Evolutionary conservation across 2,113 vertebrate species (phyloP), one percentile per base, ranked within the genome.

Genomic region (Malurus elegans): DNA sequence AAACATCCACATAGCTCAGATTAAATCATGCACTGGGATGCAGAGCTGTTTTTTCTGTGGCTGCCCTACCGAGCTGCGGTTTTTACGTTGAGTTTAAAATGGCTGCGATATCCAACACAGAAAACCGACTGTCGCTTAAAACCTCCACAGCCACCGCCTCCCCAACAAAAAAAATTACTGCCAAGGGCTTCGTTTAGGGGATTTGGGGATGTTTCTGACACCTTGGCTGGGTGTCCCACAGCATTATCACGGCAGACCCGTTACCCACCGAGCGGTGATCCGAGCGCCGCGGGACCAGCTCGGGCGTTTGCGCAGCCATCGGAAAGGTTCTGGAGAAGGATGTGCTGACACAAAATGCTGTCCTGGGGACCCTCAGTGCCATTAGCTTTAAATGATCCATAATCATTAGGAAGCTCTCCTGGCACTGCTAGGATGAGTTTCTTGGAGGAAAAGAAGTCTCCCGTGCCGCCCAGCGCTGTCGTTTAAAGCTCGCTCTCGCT

Each of bases 361-460:
- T 81, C 48, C 67, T 45, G 85, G 88, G 91, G 66, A 87, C 81
- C 70, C 92, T 93, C 86, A 67, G 64, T 40, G 51, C 75, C 73
- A 28, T 91, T 97, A 80, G 74, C 73, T 95, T 67, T 56, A 96
- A 96, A 93, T 67, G 92, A 97, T 87, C 87, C 56, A 44, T 40
- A 89, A 50, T 26, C 88, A 32, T 92, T 72, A 65, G 38, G 84
- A 92, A 53, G 31, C 76, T 92, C 92, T 93, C 76, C 56, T 87
- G 79, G 66, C 69, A 62, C 65, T 38, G 25, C 64, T 90, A 56
- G 45, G 64, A 78, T 61, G 86, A 78, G 69, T 81, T 95, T 96
- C 78, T 81, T 89, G 26, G 71, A 92, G 91, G 66, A 71, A 71
- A 64, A 92, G 34, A 60, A 53, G 79, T 60, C 84, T 80, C 70